These are phyloP conservation scores for Dasysyrphus albostriatus DNA, from an alignment of 2,888 invertebrate species.

Conservation along the genomic window DNA sequence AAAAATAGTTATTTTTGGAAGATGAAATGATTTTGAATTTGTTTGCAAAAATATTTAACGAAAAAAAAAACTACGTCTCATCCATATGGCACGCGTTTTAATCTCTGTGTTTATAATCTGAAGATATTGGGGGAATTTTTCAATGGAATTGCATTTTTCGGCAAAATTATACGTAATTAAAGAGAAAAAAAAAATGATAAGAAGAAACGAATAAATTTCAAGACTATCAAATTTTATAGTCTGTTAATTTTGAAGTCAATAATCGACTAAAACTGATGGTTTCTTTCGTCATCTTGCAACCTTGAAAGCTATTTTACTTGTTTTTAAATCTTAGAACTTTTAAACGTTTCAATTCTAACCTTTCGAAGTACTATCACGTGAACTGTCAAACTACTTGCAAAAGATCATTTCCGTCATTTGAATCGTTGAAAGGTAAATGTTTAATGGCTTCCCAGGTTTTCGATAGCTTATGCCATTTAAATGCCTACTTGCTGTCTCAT, in stretches of 20 bases:
- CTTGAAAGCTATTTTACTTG: too few species aligned
- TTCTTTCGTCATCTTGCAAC: too few species aligned
- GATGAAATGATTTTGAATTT: background rate
- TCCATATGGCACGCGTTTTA: background rate
- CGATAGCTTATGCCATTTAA: background rate
- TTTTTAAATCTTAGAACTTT: too few species aligned
- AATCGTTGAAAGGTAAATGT: background rate
- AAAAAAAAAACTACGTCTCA: background rate
- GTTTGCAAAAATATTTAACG: background rate
- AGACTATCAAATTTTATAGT: background rate
- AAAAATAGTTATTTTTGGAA: background rate
- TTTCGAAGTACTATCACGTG: too few species aligned
- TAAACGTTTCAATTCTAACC: background rate
- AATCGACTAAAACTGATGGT: too few species aligned
- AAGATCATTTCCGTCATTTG: conserved; percentile 1
- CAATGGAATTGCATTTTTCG: background rate
- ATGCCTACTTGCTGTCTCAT: conserved; percentile 14
- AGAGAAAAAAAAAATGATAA: too few species aligned
- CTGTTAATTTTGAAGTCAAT: too few species aligned
- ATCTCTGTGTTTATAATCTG: background rate
- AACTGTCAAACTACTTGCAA: background rate
- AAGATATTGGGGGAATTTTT: background rate
- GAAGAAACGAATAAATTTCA: background rate
- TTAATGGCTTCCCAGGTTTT: too few species aligned
- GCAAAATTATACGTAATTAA: background rate